These are phyloP conservation scores for Pagetopsis macropterus DNA, from an alignment of 2,797 vertebrate genomes.

Conservation along the genomic window DNA sequence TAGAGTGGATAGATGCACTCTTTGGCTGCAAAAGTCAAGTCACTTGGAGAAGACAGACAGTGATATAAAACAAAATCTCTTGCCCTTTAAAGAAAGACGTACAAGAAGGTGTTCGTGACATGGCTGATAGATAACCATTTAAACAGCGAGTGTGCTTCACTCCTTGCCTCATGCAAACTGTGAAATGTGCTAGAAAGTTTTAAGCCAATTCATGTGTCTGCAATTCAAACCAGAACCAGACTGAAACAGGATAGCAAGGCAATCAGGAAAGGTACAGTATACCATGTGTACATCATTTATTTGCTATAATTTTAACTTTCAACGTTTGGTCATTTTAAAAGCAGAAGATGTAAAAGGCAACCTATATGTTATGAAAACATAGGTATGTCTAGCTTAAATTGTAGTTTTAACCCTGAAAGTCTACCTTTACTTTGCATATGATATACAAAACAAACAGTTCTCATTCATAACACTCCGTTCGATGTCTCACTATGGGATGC, in stretches of 20 bases:
- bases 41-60: slow-evolving; percentile 54
- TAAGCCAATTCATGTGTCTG: not conserved
- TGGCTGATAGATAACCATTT: slow-evolving; percentile 21
- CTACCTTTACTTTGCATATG: too few relatives aligned
- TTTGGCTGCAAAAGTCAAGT: slow-evolving; percentile 63
- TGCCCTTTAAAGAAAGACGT: slow-evolving; percentile 51
- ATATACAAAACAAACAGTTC: not conserved
- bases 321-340: too few relatives aligned
- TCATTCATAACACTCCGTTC: too few relatives aligned
- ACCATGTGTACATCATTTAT: not conserved
- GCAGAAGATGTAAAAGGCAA: not conserved
- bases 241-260: not conserved
- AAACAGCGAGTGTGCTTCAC: slow-evolving; percentile 3
- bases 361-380: too few relatives aligned
- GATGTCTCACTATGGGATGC: too few relatives aligned
- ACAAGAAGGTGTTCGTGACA: slow-evolving; percentile 31
- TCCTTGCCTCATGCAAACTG: slow-evolving; percentile 5
- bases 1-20: slow-evolving; percentile 35
- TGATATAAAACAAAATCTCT: slow-evolving; percentile 45
- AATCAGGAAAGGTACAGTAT: too few relatives aligned
- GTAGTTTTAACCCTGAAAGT: too few relatives aligned
- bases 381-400: too few relatives aligned
- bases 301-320: too few relatives aligned
- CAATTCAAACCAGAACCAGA: slow-evolving; percentile 5
- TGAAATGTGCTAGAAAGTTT: not conserved